Conservation (phyloP, 2,888 invertebrate species). For the Bugula neritina region DNA sequence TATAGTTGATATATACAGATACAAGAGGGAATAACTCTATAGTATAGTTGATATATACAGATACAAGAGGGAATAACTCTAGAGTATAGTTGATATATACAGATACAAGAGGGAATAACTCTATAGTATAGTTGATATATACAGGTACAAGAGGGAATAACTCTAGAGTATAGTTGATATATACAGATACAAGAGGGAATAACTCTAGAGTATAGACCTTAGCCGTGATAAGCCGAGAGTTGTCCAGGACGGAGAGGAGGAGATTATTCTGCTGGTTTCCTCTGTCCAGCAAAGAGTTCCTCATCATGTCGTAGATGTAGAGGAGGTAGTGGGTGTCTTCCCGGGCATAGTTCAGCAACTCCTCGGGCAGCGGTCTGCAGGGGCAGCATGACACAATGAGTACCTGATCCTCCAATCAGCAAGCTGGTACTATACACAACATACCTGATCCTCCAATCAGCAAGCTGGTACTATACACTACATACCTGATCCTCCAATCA, state of each 20-base stretch:
- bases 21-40: no score
- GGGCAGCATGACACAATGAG: background rate
- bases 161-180: no score
- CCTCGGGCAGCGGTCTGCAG: constrained; percentile 71
- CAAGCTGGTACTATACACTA: constrained; percentile 74
- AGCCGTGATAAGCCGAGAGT: constrained; percentile 70
- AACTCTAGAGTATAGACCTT: no score
- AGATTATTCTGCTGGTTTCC: constrained; percentile 63
- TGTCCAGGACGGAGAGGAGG: constrained; percentile 66
- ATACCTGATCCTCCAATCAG: constrained; percentile 84
- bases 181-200: no score
- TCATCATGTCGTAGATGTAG: constrained; percentile 76
- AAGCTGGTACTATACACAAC: constrained; percentile 66
- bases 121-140: no score
- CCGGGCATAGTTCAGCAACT: constrained; percentile 76
- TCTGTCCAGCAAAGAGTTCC: constrained; percentile 64
- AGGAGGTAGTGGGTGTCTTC: constrained; percentile 91
- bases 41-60: no score
- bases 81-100: no score
- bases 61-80: no score
- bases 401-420: constrained; percentile 88
- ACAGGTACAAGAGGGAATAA: no score
- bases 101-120: no score
- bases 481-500: constrained; percentile 80
- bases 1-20: no score